A percentile compares a stretch with the other conserved stretches of the same genome.
Conservation (phyloP, 2,888 invertebrate genomes). For the Cremastinae sp. region DNA sequence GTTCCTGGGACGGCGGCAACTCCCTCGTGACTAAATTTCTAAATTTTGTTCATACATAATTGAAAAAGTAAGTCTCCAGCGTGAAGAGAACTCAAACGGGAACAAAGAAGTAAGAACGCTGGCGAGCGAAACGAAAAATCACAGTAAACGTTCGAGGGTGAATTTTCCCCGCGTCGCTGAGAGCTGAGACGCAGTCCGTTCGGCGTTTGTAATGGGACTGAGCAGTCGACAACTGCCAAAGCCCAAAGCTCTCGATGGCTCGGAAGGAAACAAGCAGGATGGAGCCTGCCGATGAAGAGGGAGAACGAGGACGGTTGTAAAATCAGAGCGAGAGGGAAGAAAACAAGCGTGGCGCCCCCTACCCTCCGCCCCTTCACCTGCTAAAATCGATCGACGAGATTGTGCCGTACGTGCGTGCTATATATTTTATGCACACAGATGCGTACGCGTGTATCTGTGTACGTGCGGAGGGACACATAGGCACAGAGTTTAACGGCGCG, state of each 20-base stretch:
- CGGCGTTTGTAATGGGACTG: constrained; percentile 49
- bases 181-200: constrained; percentile 18
- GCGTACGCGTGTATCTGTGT: neutral
- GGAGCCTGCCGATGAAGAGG: neutral
- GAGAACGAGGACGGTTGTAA: neutral
- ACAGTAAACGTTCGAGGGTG: no score
- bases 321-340: constrained; percentile 12
- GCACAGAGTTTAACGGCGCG: neutral
- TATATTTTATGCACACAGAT: neutral
- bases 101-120: no score
- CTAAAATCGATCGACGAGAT: constrained; percentile 51
- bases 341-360: constrained; percentile 37
- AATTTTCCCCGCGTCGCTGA: no score
- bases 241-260: no score
- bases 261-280: constrained; percentile 29
- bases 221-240: no score
- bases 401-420: no score
- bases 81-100: no score
- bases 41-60: no score
- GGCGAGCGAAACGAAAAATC: no score
- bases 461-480: neutral
- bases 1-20: no score
- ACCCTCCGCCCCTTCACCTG: constrained; percentile 42
- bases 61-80: no score
- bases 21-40: no score